phyloP scores from a whole-genome alignment of 23 tunicate genomes.

The Halocynthia aurantium region DNA sequence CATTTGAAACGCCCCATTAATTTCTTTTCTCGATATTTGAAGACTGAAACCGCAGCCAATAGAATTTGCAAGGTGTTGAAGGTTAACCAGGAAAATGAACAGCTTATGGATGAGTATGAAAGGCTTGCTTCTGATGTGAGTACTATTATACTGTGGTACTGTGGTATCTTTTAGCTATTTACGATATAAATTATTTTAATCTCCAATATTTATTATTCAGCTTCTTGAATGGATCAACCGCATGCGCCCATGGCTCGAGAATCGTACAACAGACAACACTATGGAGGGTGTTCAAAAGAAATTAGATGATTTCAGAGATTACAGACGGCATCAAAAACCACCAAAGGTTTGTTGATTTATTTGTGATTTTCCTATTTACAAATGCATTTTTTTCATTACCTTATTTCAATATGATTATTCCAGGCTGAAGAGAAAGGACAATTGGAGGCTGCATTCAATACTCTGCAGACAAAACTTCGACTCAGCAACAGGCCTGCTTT shows the following conservation, averaged over 20 bases:
- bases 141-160: background rate
- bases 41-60: constrained; percentile 99
- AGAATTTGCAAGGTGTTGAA: constrained; percentile 96
- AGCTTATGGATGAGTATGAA: constrained; percentile 98
- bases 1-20: background rate
- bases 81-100: constrained; percentile 97
- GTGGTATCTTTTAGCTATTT: constrained; percentile 1
- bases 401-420: background rate
- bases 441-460: constrained; percentile 96
- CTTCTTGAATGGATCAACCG: constrained; percentile 96
- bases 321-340: constrained; percentile 91
- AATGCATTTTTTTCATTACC: background rate
- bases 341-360: constrained; percentile 61
- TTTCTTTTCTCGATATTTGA: background rate
- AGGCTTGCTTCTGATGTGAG: constrained; percentile 98
- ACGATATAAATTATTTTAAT: background rate
- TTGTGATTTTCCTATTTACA: background rate
- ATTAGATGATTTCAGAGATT: constrained; percentile 92
- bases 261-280: constrained; percentile 94
- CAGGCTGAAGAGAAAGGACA: constrained; percentile 97
- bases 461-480: constrained; percentile 95
- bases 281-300: constrained; percentile 98
- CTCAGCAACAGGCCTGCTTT: constrained; percentile 98
- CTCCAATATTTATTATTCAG: constrained; percentile 27
- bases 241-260: constrained; percentile 94